Conservation (phyloP, 23 tunicate genomes). For the Styela plicata region DNA sequence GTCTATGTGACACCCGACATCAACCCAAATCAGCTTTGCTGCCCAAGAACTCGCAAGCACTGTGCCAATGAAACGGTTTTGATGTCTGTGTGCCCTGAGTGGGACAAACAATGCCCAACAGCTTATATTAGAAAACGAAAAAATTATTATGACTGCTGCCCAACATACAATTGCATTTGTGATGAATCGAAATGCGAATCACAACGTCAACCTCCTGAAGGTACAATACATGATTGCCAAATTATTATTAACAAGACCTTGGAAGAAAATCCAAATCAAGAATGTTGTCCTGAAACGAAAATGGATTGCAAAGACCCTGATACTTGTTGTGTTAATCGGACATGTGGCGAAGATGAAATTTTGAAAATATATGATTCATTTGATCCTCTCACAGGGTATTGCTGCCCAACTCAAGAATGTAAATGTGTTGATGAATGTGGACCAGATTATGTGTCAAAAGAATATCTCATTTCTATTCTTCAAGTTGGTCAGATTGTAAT, state of each 20-base stretch:
- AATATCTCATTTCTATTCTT: background rate
- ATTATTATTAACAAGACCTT: conserved; percentile 16
- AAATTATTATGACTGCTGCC: conserved; percentile 32
- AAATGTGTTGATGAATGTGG: conserved; percentile 28
- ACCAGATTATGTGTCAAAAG: conserved; percentile 21
- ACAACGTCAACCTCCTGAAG: background rate
- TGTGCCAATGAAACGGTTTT: conserved; percentile 29
- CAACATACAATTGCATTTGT: conserved; percentile 35
- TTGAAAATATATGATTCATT: background rate
- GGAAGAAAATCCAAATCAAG: conserved; percentile 40
- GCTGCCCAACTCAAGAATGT: conserved; percentile 43
- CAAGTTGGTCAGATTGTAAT: conserved; percentile 26
- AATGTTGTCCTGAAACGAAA: conserved; percentile 43
- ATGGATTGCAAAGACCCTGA: conserved; percentile 18
- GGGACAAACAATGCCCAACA: conserved; percentile 31
- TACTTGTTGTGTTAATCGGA: conserved; percentile 21
- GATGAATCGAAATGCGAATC: background rate
- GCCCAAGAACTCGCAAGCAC: conserved; percentile 6
- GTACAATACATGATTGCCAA: conserved; percentile 18
- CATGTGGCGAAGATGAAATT: conserved; percentile 34
- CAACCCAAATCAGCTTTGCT: conserved; percentile 38
- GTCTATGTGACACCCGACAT: conserved; percentile 1
- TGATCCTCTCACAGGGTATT: conserved; percentile 20
- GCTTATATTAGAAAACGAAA: background rate
- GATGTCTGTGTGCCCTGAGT: conserved; percentile 22